Conservation (phyloP, 2,113 vertebrate genomes). For the Scophthalmus maximus region DNA sequence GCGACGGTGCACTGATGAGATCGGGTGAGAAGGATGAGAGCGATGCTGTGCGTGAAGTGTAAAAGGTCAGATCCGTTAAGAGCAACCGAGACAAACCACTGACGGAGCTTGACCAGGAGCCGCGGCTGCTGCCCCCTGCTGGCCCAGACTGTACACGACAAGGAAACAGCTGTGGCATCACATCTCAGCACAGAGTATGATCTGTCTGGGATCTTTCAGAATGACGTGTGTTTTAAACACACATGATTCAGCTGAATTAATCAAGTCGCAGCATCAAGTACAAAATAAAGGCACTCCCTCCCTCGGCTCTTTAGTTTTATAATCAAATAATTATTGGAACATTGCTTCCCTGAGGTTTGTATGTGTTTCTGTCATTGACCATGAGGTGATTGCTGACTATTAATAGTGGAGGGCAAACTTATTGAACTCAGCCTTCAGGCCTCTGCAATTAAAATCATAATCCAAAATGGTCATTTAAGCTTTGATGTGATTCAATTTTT, state of each 20-base stretch:
- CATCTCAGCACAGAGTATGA: background rate
- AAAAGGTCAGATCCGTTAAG: background rate
- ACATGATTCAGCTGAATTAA: background rate
- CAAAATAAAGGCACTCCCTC: background rate
- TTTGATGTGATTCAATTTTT: background rate
- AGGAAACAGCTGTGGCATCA: too few species aligned
- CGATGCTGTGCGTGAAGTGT: background rate
- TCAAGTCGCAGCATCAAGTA: background rate
- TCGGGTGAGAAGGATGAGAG: background rate
- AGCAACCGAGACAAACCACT: background rate
- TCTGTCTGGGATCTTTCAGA: background rate
- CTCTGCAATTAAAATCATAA: too few species aligned
- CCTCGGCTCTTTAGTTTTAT: background rate
- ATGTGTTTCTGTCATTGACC: background rate
- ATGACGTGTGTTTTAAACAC: too few species aligned
- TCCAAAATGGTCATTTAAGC: too few species aligned
- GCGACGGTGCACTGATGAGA: background rate
- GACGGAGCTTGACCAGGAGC: background rate
- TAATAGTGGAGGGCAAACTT: background rate
- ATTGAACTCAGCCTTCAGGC: background rate
- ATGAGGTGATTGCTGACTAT: background rate
- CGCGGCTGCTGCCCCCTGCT: background rate
- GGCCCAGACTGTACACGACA: background rate
- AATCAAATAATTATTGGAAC: too few species aligned
- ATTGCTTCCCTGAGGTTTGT: background rate